Evolutionary conservation across 2,797 vertebrate species (phyloP).

Genomic region (Xyrichtys novacula): DNA sequence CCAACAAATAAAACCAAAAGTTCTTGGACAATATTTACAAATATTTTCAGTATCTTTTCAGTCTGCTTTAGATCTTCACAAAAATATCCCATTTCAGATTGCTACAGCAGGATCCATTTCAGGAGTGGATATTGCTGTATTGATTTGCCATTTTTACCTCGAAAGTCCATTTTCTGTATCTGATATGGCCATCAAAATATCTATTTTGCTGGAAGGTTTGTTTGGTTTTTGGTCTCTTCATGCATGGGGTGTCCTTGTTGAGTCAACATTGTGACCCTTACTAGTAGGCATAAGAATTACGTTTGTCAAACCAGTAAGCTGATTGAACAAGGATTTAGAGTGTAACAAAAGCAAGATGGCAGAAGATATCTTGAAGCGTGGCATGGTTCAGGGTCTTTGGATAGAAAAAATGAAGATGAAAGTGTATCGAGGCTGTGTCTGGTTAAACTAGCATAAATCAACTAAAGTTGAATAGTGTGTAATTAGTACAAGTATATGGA

Average conservation of each 20-base stretch:
- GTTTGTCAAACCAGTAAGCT: too few relatives aligned
- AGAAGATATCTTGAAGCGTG: too few relatives aligned
- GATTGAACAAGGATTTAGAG: too few relatives aligned
- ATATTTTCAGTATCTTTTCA: constrained; percentile 22
- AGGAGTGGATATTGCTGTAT: constrained; percentile 40
- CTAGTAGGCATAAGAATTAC: too few relatives aligned
- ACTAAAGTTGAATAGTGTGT: too few relatives aligned
- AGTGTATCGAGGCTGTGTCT: too few relatives aligned
- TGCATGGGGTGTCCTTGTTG: background rate
- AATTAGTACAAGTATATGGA: too few relatives aligned
- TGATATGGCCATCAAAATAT: constrained; percentile 33
- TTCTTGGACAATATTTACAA: background rate
- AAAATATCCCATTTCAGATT: constrained; percentile 23
- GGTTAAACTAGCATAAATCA: too few relatives aligned
- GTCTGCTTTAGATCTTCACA: constrained; percentile 6
- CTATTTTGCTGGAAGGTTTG: constrained; percentile 17
- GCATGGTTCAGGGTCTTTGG: too few relatives aligned
- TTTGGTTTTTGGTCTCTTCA: constrained; percentile 23
- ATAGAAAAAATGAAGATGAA: too few relatives aligned
- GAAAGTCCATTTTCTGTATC: constrained; percentile 44
- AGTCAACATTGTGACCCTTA: too few relatives aligned
- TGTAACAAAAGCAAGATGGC: too few relatives aligned
- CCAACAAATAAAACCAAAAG: background rate
- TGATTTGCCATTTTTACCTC: constrained; percentile 52
- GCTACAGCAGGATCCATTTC: constrained; percentile 37